Evolutionary conservation across 1,140 invertebrate genomes (phyloP), one percentile per base, ranked within the genome.

Genomic region (Drosophila aff.): DNA sequence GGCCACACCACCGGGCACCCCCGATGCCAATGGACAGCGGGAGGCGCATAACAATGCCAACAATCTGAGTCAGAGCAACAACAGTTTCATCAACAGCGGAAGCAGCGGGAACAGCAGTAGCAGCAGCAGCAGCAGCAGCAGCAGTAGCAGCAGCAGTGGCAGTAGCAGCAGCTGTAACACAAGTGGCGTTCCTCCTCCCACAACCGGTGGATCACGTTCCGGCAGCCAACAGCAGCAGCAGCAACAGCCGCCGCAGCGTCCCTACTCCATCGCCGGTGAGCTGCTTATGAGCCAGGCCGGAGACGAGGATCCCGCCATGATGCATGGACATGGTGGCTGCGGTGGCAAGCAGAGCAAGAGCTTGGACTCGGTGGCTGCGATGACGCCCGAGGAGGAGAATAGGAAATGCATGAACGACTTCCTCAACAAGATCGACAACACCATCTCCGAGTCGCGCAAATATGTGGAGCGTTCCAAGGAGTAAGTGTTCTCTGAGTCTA

Each of bases 351-450:
- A 91, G 55, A 94, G 50, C 85, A 93, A 81, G 92, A 94, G 83
- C 16, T 65, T 93, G 26, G 91, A 91, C 93, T 94, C 85, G 80
- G 93, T 75, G 91, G 93, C 68, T 81, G 93, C 46, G 86, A 94
- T 80, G 77, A 94, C 94, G 82, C 94, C 94, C 33, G 95, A 96
- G 82, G 95, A 96, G 87, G 95, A 95, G 93, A 96, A 95, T 93
- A 95, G 94, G 57, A 92, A 92, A 43, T 94, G 94, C 78, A 95
- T 96, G 83, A 95, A 96, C 87, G 96, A 98, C 82, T 98, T 98
- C 93, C 94, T 98, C 81, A 96, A 95, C 73, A 96, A 97, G 94
- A 96, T 98, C 87, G 97, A 98, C 94, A 96, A 95, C 73, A 96
- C 96, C 23, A 97, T 98, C 91, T 97, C 97, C 41, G 96, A 94